Evolutionary conservation across 2,888 invertebrate genomes (phyloP).

Genomic region (Ctenicera cuprea): DNA sequence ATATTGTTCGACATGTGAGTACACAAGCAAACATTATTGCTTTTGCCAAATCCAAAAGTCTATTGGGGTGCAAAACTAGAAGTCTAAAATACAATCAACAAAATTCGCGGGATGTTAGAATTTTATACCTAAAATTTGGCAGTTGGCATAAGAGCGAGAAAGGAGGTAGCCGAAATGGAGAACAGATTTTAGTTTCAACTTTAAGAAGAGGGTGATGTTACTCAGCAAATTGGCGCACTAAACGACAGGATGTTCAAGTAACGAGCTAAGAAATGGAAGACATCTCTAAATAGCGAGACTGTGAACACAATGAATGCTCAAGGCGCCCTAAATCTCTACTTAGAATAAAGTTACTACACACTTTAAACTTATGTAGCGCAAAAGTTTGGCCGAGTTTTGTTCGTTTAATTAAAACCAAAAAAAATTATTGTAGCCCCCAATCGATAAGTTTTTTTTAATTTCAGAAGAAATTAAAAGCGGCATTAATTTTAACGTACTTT

Average conservation of each 20-base stretch:
- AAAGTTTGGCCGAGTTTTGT: constrained; percentile 17
- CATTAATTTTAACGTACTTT: constrained; percentile 29
- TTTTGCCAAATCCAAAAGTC: not conserved
- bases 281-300: constrained; percentile 61
- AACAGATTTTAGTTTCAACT: constrained; percentile 47
- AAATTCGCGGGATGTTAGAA: constrained; percentile 11
- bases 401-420: constrained; percentile 14
- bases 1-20: not conserved
- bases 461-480: not conserved
- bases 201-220: constrained; percentile 58
- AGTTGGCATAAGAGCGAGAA: constrained; percentile 23
- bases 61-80: constrained; percentile 3
- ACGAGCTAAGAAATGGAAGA: constrained; percentile 68
- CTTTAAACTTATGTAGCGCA: constrained; percentile 20
- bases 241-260: constrained; percentile 67
- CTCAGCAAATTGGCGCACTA: constrained; percentile 69
- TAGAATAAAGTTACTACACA: constrained; percentile 43
- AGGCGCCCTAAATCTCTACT: constrained; percentile 42
- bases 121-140: constrained; percentile 36
- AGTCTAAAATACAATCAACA: not conserved
- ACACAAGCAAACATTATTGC: not conserved
- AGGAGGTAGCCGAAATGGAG: constrained; percentile 21
- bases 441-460: constrained; percentile 34
- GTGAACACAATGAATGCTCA: constrained; percentile 42
- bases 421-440: not conserved